These are phyloP conservation scores for Coryphaenoides rupestris DNA, from an alignment of 2,113 vertebrate species.

Conservation along the genomic window DNA sequence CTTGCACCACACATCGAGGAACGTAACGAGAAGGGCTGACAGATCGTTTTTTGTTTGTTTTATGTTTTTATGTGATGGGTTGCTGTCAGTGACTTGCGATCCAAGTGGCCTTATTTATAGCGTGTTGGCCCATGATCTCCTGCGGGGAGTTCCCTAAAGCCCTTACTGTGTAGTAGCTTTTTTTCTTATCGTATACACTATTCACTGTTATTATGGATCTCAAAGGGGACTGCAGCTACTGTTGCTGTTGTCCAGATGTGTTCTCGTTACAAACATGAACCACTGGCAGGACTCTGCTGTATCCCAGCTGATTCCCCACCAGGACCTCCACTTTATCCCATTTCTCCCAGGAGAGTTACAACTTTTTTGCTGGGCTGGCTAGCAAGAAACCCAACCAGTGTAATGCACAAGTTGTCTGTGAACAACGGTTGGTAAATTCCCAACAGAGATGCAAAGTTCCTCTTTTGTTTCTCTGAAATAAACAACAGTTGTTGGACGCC, in stretches of 20 bases:
- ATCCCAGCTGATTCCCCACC: neutral
- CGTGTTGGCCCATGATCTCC: constrained; percentile 60
- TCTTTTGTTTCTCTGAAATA: constrained; percentile 57
- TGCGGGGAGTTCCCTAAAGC: constrained; percentile 17
- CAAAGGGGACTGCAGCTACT: too few species aligned
- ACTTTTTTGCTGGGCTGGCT: neutral
- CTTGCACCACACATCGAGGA: constrained; percentile 38
- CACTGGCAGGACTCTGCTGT: neutral
- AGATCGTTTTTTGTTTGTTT: constrained; percentile 24
- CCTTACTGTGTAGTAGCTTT: too few species aligned
- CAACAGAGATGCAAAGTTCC: constrained; percentile 20
- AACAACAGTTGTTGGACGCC: constrained; percentile 71
- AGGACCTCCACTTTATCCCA: neutral
- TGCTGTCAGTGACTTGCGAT: constrained; percentile 36
- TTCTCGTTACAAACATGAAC: too few species aligned
- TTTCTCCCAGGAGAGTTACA: neutral
- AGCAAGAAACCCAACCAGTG: neutral
- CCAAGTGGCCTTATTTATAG: constrained; percentile 53
- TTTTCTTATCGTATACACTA: too few species aligned
- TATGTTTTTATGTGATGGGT: constrained; percentile 19
- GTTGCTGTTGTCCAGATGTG: too few species aligned
- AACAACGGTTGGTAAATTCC: constrained; percentile 7
- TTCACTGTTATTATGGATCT: too few species aligned
- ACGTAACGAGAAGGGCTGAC: constrained; percentile 64
- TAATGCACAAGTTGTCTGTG: neutral